A percentile compares a stretch with the other conserved stretches of the same genome.
phyloP scores from a whole-genome alignment of 2,797 vertebrate species.

The Sebastes hopkinsi region DNA sequence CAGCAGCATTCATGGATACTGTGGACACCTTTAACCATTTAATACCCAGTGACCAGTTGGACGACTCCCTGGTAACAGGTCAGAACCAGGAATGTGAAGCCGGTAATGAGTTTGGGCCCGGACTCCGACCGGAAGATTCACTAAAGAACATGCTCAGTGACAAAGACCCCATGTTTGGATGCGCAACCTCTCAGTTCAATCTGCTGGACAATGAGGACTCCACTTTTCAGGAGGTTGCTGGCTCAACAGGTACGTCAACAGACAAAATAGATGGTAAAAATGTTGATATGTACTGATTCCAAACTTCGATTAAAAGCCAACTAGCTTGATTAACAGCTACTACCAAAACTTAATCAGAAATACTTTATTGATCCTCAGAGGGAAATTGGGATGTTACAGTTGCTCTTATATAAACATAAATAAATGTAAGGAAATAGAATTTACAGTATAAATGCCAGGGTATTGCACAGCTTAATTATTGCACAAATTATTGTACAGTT shows the following conservation, averaged over 20 bases:
- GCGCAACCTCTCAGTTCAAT: slow-evolving; percentile 96
- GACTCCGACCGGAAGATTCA: slow-evolving; percentile 92
- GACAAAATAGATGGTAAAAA: background rate
- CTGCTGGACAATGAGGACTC: slow-evolving; percentile 94
- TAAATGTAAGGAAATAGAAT: no score
- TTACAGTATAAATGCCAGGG: no score
- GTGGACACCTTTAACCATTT: slow-evolving; percentile 99
- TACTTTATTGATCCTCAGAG: no score
- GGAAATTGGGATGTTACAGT: no score
- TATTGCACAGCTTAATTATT: no score
- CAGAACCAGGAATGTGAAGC: slow-evolving; percentile 98
- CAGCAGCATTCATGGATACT: slow-evolving; percentile 99
- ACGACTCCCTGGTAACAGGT: slow-evolving; percentile 94
- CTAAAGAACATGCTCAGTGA: slow-evolving; percentile 99
- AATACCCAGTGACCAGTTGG: slow-evolving; percentile 99
- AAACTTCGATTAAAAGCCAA: slow-evolving; percentile 3
- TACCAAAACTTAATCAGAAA: no score
- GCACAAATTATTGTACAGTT: no score
- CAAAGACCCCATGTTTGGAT: slow-evolving; percentile 99
- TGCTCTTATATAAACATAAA: no score
- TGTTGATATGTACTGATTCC: background rate
- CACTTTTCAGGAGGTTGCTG: slow-evolving; percentile 91
- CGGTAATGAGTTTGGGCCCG: slow-evolving; percentile 94
- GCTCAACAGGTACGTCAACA: slow-evolving; percentile 87
- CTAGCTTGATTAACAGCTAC: background rate